These are phyloP conservation scores for Girardia tigrina DNA, from an alignment of 2,888 invertebrate genomes.

Conservation along the genomic window DNA sequence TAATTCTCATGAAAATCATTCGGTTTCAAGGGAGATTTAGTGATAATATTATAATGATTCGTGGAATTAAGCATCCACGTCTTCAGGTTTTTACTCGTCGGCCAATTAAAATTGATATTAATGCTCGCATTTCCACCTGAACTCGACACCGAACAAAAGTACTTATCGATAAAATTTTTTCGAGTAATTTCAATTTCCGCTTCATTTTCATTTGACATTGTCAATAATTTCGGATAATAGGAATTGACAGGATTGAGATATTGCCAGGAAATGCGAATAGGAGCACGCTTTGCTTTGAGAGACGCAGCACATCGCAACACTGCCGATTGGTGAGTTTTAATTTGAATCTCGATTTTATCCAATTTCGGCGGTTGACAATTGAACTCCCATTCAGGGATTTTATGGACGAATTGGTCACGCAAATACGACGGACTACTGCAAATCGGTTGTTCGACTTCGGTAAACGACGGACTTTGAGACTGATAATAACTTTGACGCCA, in stretches of 20 bases:
- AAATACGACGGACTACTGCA: neutral
- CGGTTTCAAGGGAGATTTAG: neutral
- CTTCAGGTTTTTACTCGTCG: neutral
- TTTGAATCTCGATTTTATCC: neutral
- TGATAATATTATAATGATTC: neutral
- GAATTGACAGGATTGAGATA: neutral
- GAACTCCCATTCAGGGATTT: neutral
- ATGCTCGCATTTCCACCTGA: neutral
- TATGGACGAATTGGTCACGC: neutral
- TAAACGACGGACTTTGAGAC: neutral
- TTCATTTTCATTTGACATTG: neutral
- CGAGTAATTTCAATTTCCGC: neutral
- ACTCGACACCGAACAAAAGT: neutral
- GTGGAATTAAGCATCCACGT: neutral
- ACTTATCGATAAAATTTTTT: constrained; percentile 7
- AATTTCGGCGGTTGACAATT: constrained; percentile 6
- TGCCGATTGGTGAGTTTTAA: neutral
- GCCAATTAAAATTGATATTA: neutral
- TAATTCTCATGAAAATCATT: neutral
- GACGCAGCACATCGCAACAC: neutral
- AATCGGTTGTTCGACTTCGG: neutral
- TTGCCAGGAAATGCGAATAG: neutral
- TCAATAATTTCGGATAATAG: neutral
- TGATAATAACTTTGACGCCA: neutral
- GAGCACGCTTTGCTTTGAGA: neutral